Base-by-base conservation (phyloP, 2,113 vertebrate genomes). In the Galemys pyrenaicus region DNA sequence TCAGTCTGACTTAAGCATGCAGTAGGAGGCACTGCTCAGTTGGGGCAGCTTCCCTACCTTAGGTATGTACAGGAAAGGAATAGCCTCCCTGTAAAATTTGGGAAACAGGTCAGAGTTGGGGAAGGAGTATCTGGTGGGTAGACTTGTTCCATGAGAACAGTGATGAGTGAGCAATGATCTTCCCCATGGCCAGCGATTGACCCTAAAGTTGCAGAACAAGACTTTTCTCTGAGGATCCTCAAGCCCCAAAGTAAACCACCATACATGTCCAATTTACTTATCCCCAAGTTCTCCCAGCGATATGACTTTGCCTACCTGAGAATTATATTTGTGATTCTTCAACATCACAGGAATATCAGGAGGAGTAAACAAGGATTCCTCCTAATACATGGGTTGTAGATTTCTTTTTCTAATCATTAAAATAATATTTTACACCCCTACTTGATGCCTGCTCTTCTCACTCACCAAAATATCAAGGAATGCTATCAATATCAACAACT, bases 181-280 rank as follows among this genome's bases (percentile, higher is more conserved):
- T 15, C 15, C 9, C 16, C 20, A 28, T 2, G 8, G 5, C 10
- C 11, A n/a, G 13, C 0, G 8, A 44, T 9, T 58, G 26, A 5
- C 8, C 28, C 0, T 1, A 10, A 30, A 28, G 2, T 51, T 68
- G 4, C 28, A 62, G 67, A 54, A 22, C 24, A 73, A 6, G 80
- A 35, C 22, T 32, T 79, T 73, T 28, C 54, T 30, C 16, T 16
- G n/a, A 46, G 39, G 9, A 4, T 73, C 30, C 13, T 71, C 24
- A 79, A 32, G 5, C 54, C 15, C 9, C 17, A 67, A 67, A 35
- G 10, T 35, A 11, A 41, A 11, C 28, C 65, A 51, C 6, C 20
- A 37, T 75, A 58, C 70, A 49, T 44, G 62, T 65, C 30, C 20
- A 65, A 32, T 65, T 32, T 65, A 65, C n/a, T 65, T 65, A 32